phyloP scores from a whole-genome alignment of 2,797 vertebrate species.

The Anomalospiza imberbis region DNA sequence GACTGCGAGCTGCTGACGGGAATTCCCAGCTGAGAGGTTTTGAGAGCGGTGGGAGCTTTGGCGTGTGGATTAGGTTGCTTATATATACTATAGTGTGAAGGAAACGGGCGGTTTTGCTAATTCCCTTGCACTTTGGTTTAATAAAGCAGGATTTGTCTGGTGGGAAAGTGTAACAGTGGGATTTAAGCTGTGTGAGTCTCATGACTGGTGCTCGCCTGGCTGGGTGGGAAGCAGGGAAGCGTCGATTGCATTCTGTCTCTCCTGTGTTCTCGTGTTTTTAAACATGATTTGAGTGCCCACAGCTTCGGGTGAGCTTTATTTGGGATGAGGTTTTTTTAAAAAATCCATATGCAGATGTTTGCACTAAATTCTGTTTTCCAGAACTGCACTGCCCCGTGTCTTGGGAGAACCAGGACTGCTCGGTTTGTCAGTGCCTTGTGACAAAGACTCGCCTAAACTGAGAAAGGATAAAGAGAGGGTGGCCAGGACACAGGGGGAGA shows the following conservation, averaged over 20 bases:
- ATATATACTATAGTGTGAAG: background rate
- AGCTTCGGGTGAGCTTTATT: background rate
- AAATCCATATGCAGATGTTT: background rate
- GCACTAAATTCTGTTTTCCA: background rate
- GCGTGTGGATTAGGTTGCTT: background rate
- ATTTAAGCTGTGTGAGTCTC: conserved; percentile 13
- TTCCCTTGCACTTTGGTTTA: conserved; percentile 33
- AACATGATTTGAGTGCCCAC: background rate
- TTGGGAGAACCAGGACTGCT: background rate
- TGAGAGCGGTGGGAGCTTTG: background rate
- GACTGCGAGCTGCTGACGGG: background rate
- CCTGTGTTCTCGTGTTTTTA: background rate
- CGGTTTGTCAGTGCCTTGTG: background rate
- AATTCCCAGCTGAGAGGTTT: conserved; percentile 1
- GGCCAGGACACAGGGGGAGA: background rate
- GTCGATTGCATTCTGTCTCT: background rate
- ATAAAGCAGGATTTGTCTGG: conserved; percentile 34
- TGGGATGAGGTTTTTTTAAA: background rate
- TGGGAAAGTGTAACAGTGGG: conserved; percentile 25
- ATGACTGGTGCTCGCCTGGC: background rate
- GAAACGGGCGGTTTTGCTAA: conserved; percentile 24
- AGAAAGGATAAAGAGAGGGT: background rate
- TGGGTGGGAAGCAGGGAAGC: conserved; percentile 3
- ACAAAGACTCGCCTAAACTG: background rate
- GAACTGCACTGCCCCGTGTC: rapidly evolving